Evolutionary conservation across 1,140 invertebrate species (phyloP).

Genomic region (Neelides sp.): DNA sequence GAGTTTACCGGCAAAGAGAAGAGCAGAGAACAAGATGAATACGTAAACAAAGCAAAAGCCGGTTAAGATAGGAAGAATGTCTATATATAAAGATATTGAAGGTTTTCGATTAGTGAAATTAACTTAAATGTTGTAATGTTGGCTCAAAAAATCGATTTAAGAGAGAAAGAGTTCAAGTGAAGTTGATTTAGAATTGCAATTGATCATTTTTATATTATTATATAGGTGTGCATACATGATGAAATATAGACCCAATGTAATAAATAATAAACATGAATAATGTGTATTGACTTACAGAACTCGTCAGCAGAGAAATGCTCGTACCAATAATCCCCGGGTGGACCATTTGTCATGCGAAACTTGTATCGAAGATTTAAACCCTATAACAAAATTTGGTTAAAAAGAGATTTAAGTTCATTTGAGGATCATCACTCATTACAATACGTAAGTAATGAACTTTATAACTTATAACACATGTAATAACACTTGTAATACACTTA

Average conservation of each 20-base stretch:
- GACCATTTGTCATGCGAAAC: slow-evolving; percentile 67
- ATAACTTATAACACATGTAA: background rate
- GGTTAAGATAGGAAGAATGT: slow-evolving; percentile 57
- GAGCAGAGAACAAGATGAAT: slow-evolving; percentile 47
- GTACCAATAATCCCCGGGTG: slow-evolving; percentile 58
- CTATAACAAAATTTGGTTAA: slow-evolving; percentile 36
- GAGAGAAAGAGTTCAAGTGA: too few relatives aligned
- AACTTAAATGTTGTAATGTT: too few relatives aligned
- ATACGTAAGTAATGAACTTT: too few relatives aligned
- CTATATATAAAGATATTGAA: slow-evolving; percentile 37
- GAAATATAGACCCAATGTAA: too few relatives aligned
- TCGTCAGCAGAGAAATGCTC: slow-evolving; percentile 84
- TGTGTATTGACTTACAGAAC: slow-evolving; percentile 59
- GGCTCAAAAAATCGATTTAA: too few relatives aligned
- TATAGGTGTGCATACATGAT: too few relatives aligned
- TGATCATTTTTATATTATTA: too few relatives aligned
- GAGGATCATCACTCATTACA: too few relatives aligned
- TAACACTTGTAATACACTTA: background rate
- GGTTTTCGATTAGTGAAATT: too few relatives aligned
- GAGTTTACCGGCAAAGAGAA: slow-evolving; percentile 45
- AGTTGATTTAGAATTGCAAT: too few relatives aligned
- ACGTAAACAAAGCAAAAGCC: slow-evolving; percentile 50
- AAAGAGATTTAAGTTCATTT: too few relatives aligned
- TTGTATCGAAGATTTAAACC: slow-evolving; percentile 55
- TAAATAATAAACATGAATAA: too few relatives aligned